Base-by-base conservation (phyloP, 2,888 invertebrate species). In the Marasmarcha lunaedactyla region DNA sequence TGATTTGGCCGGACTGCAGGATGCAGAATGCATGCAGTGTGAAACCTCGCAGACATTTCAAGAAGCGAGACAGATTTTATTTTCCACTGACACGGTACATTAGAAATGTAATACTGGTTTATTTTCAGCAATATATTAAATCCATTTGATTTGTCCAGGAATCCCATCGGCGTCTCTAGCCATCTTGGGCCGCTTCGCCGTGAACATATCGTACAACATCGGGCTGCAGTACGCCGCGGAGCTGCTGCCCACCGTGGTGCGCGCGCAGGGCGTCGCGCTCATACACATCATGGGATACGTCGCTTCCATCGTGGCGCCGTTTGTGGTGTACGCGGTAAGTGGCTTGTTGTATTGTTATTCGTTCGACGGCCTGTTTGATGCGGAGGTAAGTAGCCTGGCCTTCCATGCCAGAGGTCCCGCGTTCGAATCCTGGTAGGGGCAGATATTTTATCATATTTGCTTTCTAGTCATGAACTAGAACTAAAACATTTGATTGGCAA, bases 211-310 rank as follows among this genome's bases (percentile, higher is more conserved):
- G 0, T 95, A 95, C 71, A 95, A 94, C 68, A 94, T 95, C 46
- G 94, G 94, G 0, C 85, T 95, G 1, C 95, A 95, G 51, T 95
- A 94, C 68, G 94, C 94, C 0, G 94, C 95, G 0, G 95, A 95
- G 62, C 69, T 95, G 10, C 63, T 95, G 7, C 95, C 95, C 0
- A 95, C 95, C 0, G 94, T 94, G 1, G 93, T 95, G 1, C 67
- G 95, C 35, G 94, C 93, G 0, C 94, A 94, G 61, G 94, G 94
- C 0, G 92, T 95, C 0, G 93, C 94, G 0, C 76, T 94, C 11
- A 92, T 94, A 38, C 93, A 94, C 55, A 93, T 94, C 41, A 92
- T 93, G 91, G 94, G 94, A 27, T 94, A 93, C 51, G 91, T 93
- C 0, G 91, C 93, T 0, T 91, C 91, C 38, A 92, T 94, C 45